Evolutionary conservation across 92 coral and sea anemone genomes (phyloP).

Genomic region (Zoanthus solanderi): DNA sequence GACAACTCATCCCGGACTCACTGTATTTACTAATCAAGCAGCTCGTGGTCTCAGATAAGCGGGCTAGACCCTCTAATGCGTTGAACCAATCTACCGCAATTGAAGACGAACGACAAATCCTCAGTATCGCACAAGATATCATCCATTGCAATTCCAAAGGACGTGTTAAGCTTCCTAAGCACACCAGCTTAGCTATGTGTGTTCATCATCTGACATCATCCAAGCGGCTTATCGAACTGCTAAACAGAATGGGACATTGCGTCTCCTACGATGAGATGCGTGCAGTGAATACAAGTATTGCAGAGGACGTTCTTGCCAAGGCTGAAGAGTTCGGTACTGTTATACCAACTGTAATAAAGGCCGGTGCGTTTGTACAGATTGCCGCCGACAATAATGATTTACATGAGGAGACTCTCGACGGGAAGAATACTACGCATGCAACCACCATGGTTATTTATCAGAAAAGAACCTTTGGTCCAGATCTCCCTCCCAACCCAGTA

Average conservation of each 20-base stretch:
- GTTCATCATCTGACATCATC: constrained; percentile 64
- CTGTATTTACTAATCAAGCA: no score
- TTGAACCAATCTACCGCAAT: constrained; percentile 28
- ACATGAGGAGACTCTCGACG: neutral
- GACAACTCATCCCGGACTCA: constrained; percentile 42
- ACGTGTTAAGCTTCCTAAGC: constrained; percentile 58
- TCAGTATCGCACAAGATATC: constrained; percentile 62
- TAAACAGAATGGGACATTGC: neutral
- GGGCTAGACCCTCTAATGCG: constrained; percentile 25
- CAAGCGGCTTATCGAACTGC: constrained; percentile 42
- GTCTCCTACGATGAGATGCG: no score
- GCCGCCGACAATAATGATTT: constrained; percentile 6
- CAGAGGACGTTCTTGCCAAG: neutral
- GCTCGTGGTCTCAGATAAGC: no score
- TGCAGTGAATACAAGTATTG: no score
- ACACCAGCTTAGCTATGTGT: constrained; percentile 51
- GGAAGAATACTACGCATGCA: no score
- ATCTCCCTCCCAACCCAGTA: constrained; percentile 35
- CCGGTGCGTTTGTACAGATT: constrained; percentile 38
- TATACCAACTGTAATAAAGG: neutral
- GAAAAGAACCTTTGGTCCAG: constrained; percentile 33
- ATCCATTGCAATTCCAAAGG: constrained; percentile 39
- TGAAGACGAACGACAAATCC: constrained; percentile 37
- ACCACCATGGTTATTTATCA: constrained; percentile 10
- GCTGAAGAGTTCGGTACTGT: constrained; percentile 50